A percentile compares a stretch with the other conserved stretches of the same genome.
Evolutionary conservation across 1,140 invertebrate genomes (phyloP).

Genomic region (Dermatophagoides farinae): DNA sequence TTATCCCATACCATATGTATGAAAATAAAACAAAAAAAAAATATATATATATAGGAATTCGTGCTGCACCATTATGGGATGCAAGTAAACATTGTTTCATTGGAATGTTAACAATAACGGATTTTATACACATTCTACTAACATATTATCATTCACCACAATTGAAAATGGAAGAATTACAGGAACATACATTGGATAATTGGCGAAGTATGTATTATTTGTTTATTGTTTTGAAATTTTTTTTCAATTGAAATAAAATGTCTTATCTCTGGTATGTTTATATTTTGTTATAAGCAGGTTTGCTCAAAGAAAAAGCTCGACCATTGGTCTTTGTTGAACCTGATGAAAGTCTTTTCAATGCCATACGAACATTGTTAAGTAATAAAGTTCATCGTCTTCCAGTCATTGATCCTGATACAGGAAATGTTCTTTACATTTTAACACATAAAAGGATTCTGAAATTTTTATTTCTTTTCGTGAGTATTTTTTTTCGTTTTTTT

Average conservation of each 20-base stretch:
- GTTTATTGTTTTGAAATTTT: not conserved
- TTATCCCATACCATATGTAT: too few relatives aligned
- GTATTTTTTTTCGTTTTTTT: constrained; percentile 33
- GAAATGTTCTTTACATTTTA: constrained; percentile 93
- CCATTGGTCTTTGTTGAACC: constrained; percentile 67
- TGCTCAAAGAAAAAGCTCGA: constrained; percentile 54
- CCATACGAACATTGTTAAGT: constrained; percentile 70
- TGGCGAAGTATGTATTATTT: constrained; percentile 38
- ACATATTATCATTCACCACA: constrained; percentile 77
- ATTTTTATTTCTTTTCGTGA: constrained; percentile 96
- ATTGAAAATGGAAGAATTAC: constrained; percentile 76
- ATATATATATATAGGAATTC: constrained; percentile 52
- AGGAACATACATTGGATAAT: constrained; percentile 88
- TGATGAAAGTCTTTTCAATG: constrained; percentile 64
- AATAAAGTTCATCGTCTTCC: constrained; percentile 91
- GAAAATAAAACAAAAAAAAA: too few relatives aligned
- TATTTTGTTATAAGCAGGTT: constrained; percentile 34
- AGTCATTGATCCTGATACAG: constrained; percentile 79
- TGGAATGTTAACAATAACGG: constrained; percentile 93
- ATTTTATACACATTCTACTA: constrained; percentile 95
- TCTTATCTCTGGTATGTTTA: not conserved
- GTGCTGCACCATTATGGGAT: constrained; percentile 95
- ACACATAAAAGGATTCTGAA: constrained; percentile 95
- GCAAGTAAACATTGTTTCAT: constrained; percentile 65
- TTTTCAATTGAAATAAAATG: not conserved